Evolutionary conservation across 2,113 vertebrate genomes (phyloP).

Genomic region (Nerophis ophidion): DNA sequence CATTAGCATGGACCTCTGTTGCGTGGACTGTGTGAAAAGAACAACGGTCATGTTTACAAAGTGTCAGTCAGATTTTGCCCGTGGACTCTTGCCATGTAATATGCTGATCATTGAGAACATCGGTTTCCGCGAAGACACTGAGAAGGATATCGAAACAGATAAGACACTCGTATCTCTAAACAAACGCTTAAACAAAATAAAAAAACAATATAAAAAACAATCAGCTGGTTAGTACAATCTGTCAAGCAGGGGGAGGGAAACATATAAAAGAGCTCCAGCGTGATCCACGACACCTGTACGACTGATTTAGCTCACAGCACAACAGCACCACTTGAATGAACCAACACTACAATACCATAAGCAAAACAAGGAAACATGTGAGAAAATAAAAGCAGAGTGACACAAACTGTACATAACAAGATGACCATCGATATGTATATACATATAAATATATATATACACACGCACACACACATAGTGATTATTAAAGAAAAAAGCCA

Average conservation of each 20-base stretch:
- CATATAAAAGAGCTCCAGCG: slow-evolving; percentile 64
- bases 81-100: slow-evolving; percentile 71
- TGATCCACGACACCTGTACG: slow-evolving; percentile 59
- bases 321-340: slow-evolving; percentile 67
- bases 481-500: slow-evolving; percentile 65
- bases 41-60: slow-evolving; percentile 19
- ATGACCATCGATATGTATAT: slow-evolving; percentile 60
- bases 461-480: slow-evolving; percentile 58
- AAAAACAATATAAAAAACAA: slow-evolving; percentile 32
- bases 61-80: slow-evolving; percentile 64
- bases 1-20: slow-evolving; percentile 34
- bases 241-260: slow-evolving; percentile 60
- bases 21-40: slow-evolving; percentile 20
- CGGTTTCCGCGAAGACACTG: slow-evolving; percentile 39
- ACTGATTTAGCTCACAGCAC: slow-evolving; percentile 71
- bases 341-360: slow-evolving; percentile 68
- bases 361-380: slow-evolving; percentile 60
- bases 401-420: slow-evolving; percentile 62
- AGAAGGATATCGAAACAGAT: slow-evolving; percentile 48
- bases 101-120: slow-evolving; percentile 57
- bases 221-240: slow-evolving; percentile 55
- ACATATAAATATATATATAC: slow-evolving; percentile 49
- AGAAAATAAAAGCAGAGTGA: slow-evolving; percentile 63
- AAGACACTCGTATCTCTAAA: slow-evolving; percentile 40
- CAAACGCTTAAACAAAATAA: slow-evolving; percentile 21